A percentile compares a stretch with the other conserved stretches of the same genome.
Conservation (phyloP, 2,113 vertebrate species). For the Scytalopus superciliaris region DNA sequence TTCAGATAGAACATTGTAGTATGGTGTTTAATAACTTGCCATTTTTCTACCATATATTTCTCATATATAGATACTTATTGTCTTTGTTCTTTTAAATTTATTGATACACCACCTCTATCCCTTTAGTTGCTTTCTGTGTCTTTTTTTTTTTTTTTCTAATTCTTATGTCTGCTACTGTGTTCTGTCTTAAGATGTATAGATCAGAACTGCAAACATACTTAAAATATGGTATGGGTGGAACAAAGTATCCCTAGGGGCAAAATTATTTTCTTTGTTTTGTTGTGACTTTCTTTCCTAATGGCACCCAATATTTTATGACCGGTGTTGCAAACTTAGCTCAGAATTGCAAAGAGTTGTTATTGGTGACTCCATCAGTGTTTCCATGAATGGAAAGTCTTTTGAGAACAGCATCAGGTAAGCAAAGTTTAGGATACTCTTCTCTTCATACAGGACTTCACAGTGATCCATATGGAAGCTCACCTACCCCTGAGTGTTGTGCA, state of each 20-base stretch:
- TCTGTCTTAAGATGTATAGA: not conserved
- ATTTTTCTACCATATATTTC: not conserved
- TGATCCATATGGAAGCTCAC: not conserved
- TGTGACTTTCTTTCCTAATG: not conserved
- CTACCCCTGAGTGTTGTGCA: not conserved
- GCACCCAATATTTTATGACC: not conserved
- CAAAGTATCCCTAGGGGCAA: not conserved
- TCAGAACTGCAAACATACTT: not conserved
- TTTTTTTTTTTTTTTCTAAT: not conserved
- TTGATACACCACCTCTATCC: accelerated
- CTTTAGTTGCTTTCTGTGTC: not conserved
- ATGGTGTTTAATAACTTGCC: not conserved
- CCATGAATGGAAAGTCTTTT: not conserved
- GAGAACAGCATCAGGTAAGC: not conserved
- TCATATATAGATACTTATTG: not conserved
- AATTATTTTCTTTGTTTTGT: not conserved
- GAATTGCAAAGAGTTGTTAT: not conserved
- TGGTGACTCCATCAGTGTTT: not conserved
- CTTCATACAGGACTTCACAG: not conserved
- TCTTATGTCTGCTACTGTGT: not conserved
- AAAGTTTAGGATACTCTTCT: not conserved
- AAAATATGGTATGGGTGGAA: not conserved
- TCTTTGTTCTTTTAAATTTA: not conserved
- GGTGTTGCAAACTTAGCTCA: not conserved
- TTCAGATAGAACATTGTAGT: not conserved